phyloP scores from a whole-genome alignment of 1,140 invertebrate genomes.

The Brachionus plicatilis region DNA sequence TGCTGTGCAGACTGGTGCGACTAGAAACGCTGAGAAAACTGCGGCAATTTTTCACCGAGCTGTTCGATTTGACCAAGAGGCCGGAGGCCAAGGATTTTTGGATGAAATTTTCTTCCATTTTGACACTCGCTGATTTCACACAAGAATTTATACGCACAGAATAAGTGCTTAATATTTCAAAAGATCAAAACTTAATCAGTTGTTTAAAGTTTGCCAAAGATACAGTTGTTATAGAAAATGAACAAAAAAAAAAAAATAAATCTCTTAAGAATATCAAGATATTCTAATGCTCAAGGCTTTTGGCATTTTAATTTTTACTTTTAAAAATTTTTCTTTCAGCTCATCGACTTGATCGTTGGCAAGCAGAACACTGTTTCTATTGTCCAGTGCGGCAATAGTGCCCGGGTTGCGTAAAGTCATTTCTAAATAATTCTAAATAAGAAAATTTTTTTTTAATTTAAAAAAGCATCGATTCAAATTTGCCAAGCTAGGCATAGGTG shows the following conservation, averaged over 20 bases:
- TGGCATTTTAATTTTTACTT: not conserved
- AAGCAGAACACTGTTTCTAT: not conserved
- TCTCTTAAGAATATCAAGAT: constrained; percentile 7
- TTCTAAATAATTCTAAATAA: not conserved
- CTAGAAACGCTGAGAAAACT: not conserved
- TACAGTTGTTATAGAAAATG: not conserved
- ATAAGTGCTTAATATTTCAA: not conserved
- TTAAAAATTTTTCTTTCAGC: constrained; percentile 33
- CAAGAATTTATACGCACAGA: constrained; percentile 1
- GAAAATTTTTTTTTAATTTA: not conserved
- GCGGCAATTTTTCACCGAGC: not conserved
- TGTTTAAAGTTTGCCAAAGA: constrained; percentile 28
- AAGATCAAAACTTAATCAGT: not conserved
- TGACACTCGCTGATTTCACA: not conserved
- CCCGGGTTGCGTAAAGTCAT: constrained; percentile 13
- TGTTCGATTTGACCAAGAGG: not conserved
- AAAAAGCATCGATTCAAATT: not conserved
- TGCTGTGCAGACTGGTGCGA: not conserved
- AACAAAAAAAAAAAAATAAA: not conserved
- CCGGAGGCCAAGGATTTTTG: not conserved
- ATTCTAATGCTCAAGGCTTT: constrained; percentile 11
- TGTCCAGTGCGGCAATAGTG: not conserved
- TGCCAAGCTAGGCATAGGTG: not conserved
- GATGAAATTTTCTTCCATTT: not conserved
- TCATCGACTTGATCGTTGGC: constrained; percentile 36